Evolutionary conservation across 2,888 invertebrate genomes (phyloP), one percentile per base, ranked within the genome.

Genomic region (Drosophila differens): DNA sequence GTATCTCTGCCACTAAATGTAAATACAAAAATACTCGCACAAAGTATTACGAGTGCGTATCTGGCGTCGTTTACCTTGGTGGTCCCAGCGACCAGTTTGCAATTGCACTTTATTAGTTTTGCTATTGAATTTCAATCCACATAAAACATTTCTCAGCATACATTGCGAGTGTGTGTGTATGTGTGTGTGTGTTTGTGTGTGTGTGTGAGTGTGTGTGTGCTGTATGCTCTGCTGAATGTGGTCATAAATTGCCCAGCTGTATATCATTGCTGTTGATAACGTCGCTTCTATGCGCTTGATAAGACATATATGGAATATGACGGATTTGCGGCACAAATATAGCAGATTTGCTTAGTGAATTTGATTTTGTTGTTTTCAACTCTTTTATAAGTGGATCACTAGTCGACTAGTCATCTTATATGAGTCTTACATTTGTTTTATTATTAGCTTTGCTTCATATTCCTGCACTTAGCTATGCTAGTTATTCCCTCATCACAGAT

Each of bases 91-190:
- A 28, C 16, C 77, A 71, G 62, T 83, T 47, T 76, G 73, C 89
- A 77, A 76, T 89, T 79, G 78, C 85, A 76, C 71, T 85, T 82
- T 88, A 91, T 91, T 87, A 89, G 91, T 89, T 89, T 89, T 87
- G 81, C 90, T 82, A 91, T 88, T 89, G 76, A 87, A 89, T 87
- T 81, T 76, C 44, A 44, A 22, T 41, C 25, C n/a, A 52, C 47
- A 57, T 28, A 67, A 57, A 64, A 64, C 47, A 70, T 74, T 71
- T 83, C 51, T 61, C 44, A 53, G 53, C 57, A 30, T 25, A 9
- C 16, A 35, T 7, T 22, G 37, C 28, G 3, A 28, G 55, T 33
- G 53, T 69, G 58, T 60, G 19, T 1, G 37, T 51, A 35, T 16
- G 32, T 19, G 69, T 39, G 53, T 68, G 49, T 67, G 47, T 49